Evolutionary conservation across 2,797 vertebrate species (phyloP).

Genomic region (Anniella stebbinsi): DNA sequence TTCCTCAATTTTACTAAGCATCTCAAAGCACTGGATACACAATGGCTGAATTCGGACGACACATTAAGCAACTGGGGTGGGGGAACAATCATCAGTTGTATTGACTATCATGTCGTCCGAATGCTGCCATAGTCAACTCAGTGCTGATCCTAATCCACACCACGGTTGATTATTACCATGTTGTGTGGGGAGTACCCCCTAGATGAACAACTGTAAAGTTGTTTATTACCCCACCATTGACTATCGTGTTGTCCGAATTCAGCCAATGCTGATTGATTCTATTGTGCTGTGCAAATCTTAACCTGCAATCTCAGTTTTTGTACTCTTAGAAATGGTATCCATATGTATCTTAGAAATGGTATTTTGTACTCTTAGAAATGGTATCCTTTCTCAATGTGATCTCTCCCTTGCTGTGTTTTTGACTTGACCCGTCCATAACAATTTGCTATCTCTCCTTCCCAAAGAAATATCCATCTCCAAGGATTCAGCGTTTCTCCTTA

Average conservation of each 20-base stretch:
- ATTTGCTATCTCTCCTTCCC: not conserved
- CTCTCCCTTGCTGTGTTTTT: not conserved
- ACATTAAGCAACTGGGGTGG: too few relatives aligned
- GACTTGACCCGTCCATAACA: not conserved
- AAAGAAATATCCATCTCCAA: conserved; percentile 2
- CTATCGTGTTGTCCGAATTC: too few relatives aligned
- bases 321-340: not conserved
- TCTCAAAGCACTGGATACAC: not conserved
- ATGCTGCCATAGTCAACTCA: too few relatives aligned
- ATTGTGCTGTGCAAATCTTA: not conserved
- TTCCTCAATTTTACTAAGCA: not conserved
- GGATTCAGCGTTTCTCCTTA: not conserved
- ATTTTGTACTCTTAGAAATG: not conserved
- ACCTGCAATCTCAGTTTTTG: too few relatives aligned
- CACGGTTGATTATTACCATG: too few relatives aligned
- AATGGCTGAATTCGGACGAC: too few relatives aligned
- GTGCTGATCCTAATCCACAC: too few relatives aligned
- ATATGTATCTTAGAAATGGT: not conserved
- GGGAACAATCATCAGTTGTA: too few relatives aligned
- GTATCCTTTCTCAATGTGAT: not conserved
- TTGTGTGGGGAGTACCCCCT: too few relatives aligned
- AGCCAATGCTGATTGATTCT: not conserved
- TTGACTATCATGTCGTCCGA: too few relatives aligned
- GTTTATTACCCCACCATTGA: too few relatives aligned
- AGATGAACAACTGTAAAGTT: too few relatives aligned